phyloP scores from a whole-genome alignment of 2,888 invertebrate species.

The Agrotis clavis region DNA sequence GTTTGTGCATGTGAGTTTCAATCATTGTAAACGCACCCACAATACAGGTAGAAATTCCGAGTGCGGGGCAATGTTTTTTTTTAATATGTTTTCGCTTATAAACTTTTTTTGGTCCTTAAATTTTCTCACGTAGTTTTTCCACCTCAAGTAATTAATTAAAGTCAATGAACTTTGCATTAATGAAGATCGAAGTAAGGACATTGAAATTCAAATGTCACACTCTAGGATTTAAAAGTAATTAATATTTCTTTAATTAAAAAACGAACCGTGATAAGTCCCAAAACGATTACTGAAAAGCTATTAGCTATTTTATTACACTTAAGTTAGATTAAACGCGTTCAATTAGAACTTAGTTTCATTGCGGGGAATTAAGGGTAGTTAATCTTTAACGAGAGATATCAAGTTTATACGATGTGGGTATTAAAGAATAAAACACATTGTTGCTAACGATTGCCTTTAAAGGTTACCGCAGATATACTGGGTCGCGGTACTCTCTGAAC shows the following conservation, averaged over 20 bases:
- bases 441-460: neutral
- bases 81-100: too few relatives aligned
- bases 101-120: neutral
- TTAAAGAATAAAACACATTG: constrained; percentile 19
- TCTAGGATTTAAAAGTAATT: too few relatives aligned
- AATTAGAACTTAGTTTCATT: constrained; percentile 58
- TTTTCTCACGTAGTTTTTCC: neutral
- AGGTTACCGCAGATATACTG: too few relatives aligned
- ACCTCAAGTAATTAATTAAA: neutral
- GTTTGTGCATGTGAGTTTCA: too few relatives aligned
- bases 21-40: too few relatives aligned
- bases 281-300: constrained; percentile 26
- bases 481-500: too few relatives aligned
- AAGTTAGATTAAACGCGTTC: constrained; percentile 32
- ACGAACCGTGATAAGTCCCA: neutral
- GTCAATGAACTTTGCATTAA: neutral
- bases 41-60: too few relatives aligned
- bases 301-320: constrained; percentile 50
- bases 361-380: constrained; percentile 29
- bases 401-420: constrained; percentile 21
- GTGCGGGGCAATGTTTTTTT: neutral
- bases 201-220: neutral
- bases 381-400: constrained; percentile 45
- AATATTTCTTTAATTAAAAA: neutral
- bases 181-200: neutral